A percentile compares a stretch with the other conserved stretches of the same genome.
Conservation (phyloP, 2,113 vertebrate genomes). For the Saguinus midas region DNA sequence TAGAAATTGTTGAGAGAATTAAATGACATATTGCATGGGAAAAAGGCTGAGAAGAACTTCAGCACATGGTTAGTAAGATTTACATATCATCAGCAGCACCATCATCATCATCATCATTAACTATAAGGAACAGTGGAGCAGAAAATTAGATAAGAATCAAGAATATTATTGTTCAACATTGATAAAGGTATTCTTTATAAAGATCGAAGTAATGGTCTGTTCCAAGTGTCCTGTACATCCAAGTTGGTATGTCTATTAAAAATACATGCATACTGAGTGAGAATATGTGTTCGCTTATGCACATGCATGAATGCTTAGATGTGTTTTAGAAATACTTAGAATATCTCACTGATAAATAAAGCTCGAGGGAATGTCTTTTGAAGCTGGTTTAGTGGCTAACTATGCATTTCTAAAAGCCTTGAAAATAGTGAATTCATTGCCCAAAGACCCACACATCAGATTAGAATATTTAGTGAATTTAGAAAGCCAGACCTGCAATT, state of each 20-base stretch:
- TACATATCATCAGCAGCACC: neutral
- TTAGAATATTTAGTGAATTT: neutral
- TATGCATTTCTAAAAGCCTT: slow-evolving; percentile 12
- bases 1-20: neutral
- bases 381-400: neutral
- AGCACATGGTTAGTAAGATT: neutral
- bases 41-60: neutral
- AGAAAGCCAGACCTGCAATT: neutral
- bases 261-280: neutral
- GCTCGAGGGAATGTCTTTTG: neutral
- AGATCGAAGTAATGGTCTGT: neutral
- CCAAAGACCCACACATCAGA: neutral
- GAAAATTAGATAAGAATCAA: neutral
- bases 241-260: neutral
- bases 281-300: neutral
- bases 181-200: neutral
- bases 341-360: neutral
- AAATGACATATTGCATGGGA: neutral
- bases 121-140: neutral
- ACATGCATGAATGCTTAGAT: neutral
- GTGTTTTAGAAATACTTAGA: neutral
- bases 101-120: neutral
- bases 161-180: neutral
- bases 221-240: neutral
- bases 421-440: neutral